These are phyloP conservation scores for Linepithema humile DNA, from an alignment of 1,140 invertebrate species.

Conservation along the genomic window DNA sequence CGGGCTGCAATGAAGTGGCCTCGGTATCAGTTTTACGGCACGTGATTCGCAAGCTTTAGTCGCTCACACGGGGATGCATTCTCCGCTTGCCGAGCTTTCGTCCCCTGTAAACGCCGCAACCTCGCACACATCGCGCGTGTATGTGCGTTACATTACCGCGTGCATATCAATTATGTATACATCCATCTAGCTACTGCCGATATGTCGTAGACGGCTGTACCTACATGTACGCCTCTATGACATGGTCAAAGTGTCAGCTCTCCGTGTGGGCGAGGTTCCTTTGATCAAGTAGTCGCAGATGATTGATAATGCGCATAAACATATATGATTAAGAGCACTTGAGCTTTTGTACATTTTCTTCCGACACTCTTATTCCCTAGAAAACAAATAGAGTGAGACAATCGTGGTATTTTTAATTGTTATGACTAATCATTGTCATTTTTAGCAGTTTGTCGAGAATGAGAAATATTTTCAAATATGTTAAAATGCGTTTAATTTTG, in stretches of 20 bases:
- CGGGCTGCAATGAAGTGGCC: conserved; percentile 39
- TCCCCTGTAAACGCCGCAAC: neutral
- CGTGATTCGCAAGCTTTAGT: conserved; percentile 46
- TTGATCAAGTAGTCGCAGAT: conserved; percentile 52
- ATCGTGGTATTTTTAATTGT: too few species aligned
- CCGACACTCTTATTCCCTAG: neutral
- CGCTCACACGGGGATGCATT: neutral
- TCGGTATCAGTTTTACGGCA: conserved; percentile 53
- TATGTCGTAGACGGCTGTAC: conserved; percentile 33
- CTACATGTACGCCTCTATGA: neutral
- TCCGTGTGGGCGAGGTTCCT: conserved; percentile 57
- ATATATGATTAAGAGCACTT: neutral
- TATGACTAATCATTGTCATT: neutral
- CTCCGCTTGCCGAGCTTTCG: neutral
- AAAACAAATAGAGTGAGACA: neutral
- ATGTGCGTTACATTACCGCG: conserved; percentile 13
- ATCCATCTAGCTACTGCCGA: conserved; percentile 49
- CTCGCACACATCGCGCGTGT: neutral
- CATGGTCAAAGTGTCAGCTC: conserved; percentile 64
- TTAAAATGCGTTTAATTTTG: neutral
- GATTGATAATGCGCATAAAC: conserved; percentile 11
- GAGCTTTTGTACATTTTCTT: neutral
- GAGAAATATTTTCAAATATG: neutral
- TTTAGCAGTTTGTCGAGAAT: neutral
- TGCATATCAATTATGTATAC: conserved; percentile 71